These are phyloP conservation scores for Monochamus saltuarius DNA, from an alignment of 1,140 invertebrate species.

Conservation along the genomic window DNA sequence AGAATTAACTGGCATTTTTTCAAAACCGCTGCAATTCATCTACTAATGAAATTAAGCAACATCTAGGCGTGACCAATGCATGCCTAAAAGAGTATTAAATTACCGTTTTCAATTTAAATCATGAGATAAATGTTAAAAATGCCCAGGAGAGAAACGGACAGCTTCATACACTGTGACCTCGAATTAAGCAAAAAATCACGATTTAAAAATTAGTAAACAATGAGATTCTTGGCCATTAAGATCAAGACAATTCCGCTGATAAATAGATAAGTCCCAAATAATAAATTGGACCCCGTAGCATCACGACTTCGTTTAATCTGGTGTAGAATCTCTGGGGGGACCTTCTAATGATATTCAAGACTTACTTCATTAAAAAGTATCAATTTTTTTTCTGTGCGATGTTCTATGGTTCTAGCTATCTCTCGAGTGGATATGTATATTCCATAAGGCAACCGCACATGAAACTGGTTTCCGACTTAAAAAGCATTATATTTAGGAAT, in stretches of 20 bases:
- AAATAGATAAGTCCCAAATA: constrained; percentile 2
- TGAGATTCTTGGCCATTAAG: constrained; percentile 7
- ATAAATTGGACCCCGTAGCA: constrained; percentile 6
- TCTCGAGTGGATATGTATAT: neutral
- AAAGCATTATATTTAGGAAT: too few species aligned
- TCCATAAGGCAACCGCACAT: too few species aligned
- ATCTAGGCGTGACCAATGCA: neutral
- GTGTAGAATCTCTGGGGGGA: neutral
- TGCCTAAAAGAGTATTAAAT: constrained; percentile 6
- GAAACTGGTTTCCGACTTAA: too few species aligned
- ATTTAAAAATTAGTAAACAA: constrained; percentile 11
- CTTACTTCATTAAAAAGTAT: neutral
- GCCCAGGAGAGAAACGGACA: neutral
- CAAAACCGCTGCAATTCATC: too few species aligned
- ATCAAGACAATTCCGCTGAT: constrained; percentile 3
- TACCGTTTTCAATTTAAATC: constrained; percentile 11
- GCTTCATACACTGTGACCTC: constrained; percentile 1
- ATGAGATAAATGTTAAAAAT: constrained; percentile 11
- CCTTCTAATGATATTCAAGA: constrained; percentile 3
- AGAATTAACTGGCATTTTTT: too few species aligned
- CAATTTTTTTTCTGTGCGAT: neutral
- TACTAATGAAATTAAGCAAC: constrained; percentile 6
- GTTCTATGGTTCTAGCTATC: constrained; percentile 9
- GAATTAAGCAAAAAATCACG: constrained; percentile 7
- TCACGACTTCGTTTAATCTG: constrained; percentile 6